Base-by-base conservation (phyloP, 2,113 vertebrate genomes). In the Lutjanus erythropterus region DNA sequence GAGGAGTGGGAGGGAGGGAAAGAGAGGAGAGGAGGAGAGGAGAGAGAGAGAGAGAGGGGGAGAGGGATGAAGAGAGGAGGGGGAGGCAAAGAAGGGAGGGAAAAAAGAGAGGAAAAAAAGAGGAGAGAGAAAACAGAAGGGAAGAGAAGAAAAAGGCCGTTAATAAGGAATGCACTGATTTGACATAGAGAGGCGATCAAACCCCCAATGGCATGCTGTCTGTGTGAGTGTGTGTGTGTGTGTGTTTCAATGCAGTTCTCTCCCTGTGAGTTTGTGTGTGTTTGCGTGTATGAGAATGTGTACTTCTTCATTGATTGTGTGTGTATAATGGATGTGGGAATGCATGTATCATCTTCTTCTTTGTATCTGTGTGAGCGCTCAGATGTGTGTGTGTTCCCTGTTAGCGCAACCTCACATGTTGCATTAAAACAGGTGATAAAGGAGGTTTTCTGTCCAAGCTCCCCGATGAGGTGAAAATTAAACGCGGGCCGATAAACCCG, bases 151-250 rank as follows among this genome's bases (percentile, higher is more conserved):
- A 86, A 83, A 86, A 77, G 81, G 71, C 71, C n/a, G 56, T 84
- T 88, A 90, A 91, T 91, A 88, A 89, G 86, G 55, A 89, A 89
- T 84, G 74, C 76, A 78, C 78, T 93, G 88, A 90, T 93, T 87
- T 82, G 84, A 92, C 86, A 85, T 75, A 68, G 88, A 87, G 84
- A 86, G 80, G 31, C 61, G 61, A 91, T 91, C 71, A 87, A 88
- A 87, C 60, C 81, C 78, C 78, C 29, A 67, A 33, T 76, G 60
- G 73, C 25, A 64, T 19, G 4, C 52, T 70, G 23, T 69, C 37
- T 85, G 73, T 76, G 76, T 65, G 69, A 69, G 71, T 83, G 74
- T 69, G 69, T 79, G 58, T 65, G 65, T 65, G 61, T 77, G 75
- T 47, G 61, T 79, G 58, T 37, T 72, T 77, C 52, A 60, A 9